phyloP scores from a whole-genome alignment of 2,113 vertebrate genomes.

The Caretta caretta region DNA sequence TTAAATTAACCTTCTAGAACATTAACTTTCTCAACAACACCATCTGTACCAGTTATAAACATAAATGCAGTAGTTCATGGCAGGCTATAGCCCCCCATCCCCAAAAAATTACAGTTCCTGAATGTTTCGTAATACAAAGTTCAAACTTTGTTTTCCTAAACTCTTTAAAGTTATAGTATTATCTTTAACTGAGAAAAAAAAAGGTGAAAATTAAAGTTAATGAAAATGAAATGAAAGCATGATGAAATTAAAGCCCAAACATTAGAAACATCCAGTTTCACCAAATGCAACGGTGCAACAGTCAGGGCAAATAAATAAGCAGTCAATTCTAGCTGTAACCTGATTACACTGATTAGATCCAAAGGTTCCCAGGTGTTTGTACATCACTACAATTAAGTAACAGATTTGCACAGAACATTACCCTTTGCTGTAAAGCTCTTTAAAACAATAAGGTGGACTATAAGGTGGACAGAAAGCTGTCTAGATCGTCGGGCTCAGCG shows the following conservation, averaged over 20 bases:
- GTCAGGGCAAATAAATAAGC: background rate
- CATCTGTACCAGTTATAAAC: background rate
- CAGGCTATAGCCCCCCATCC: background rate
- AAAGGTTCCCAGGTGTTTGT: background rate
- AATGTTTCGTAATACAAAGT: background rate
- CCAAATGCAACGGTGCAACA: background rate
- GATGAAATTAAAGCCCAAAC: background rate
- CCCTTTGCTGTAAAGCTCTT: slow-evolving; percentile 8
- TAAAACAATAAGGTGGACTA: background rate
- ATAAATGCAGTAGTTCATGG: background rate
- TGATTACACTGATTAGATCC: background rate
- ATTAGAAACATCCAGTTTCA: background rate
- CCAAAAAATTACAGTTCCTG: background rate
- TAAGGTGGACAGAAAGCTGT: too few species aligned
- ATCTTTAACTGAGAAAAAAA: background rate
- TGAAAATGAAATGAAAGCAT: background rate
- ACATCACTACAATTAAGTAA: slow-evolving; percentile 8
- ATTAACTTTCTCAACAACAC: background rate
- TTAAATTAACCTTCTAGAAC: background rate
- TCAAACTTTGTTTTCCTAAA: background rate
- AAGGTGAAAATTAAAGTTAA: background rate
- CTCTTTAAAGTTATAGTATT: background rate
- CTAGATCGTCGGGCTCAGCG: too few species aligned
- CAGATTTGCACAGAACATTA: background rate
- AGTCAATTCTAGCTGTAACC: background rate